These are phyloP conservation scores for Agrilus mali DNA, from an alignment of 2,888 invertebrate genomes.

Conservation along the genomic window DNA sequence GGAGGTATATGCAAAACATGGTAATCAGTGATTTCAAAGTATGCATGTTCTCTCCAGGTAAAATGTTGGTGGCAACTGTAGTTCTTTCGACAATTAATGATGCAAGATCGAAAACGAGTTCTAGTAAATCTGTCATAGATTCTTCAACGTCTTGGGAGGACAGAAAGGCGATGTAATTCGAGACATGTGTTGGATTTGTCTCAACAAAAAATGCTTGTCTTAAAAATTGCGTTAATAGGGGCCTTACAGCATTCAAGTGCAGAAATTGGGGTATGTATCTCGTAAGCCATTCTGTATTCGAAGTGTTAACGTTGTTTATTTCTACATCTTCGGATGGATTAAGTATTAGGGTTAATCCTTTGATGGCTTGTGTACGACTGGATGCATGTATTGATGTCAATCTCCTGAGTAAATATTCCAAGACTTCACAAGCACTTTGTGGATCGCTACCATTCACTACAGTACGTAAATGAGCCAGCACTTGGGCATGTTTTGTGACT, in stretches of 20 bases:
- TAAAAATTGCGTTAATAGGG: conserved; percentile 57
- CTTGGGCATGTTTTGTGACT: conserved; percentile 61
- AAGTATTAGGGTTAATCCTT: conserved; percentile 31
- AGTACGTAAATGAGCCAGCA: conserved; percentile 43
- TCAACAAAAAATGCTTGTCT: conserved; percentile 84
- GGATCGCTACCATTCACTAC: conserved; percentile 39
- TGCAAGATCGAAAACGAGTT: conserved; percentile 68
- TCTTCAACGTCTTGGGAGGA: conserved; percentile 59
- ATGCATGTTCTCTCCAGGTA: conserved; percentile 32
- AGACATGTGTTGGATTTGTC: conserved; percentile 69
- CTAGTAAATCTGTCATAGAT: conserved; percentile 52
- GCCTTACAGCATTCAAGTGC: conserved; percentile 61
- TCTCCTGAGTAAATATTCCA: conserved; percentile 79
- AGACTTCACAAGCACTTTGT: conserved; percentile 59
- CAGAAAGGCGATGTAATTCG: conserved; percentile 76
- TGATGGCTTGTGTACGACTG: conserved; percentile 64
- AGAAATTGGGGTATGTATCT: conserved; percentile 59
- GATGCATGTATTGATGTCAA: conserved; percentile 70
- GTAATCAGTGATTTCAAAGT: conserved; percentile 59
- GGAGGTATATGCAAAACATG: conserved; percentile 64
- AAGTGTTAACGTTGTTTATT: conserved; percentile 16
- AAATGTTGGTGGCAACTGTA: conserved; percentile 61
- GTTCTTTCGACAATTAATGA: conserved; percentile 85
- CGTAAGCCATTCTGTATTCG: conserved; percentile 41
- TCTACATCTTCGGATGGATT: conserved; percentile 34